Conservation (phyloP, 2,888 invertebrate species). For the Troides oblongomaculatus region DNA sequence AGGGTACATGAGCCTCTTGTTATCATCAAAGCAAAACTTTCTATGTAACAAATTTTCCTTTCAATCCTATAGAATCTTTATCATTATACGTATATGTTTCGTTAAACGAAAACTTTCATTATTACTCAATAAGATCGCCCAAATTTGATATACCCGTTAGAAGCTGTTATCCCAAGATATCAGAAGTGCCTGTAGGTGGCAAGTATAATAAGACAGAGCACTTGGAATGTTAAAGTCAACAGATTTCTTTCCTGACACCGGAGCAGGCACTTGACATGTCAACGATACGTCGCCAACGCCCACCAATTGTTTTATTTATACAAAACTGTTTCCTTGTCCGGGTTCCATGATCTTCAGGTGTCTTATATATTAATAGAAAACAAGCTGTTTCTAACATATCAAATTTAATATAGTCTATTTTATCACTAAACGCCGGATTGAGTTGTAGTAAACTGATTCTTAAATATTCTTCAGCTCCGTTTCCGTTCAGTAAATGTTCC, state of each 20-base stretch:
- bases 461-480: no score
- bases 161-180: slow-evolving; percentile 16
- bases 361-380: no score
- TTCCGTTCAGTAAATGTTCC: no score
- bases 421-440: no score
- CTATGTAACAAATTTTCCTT: background rate
- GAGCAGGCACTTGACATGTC: slow-evolving; percentile 42
- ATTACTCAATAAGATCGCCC: background rate
- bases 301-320: slow-evolving; percentile 13
- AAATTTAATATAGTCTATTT: no score
- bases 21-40: no score
- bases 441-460: no score
- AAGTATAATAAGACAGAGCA: slow-evolving; percentile 34
- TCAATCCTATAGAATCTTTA: background rate
- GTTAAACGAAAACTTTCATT: background rate
- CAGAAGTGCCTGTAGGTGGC: slow-evolving; percentile 34
- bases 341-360: background rate
- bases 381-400: no score
- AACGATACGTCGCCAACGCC: slow-evolving; percentile 37
- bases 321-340: slow-evolving; percentile 3
- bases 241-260: slow-evolving; percentile 32
- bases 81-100: background rate
- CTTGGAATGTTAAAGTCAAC: slow-evolving; percentile 34
- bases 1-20: no score
- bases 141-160: background rate